phyloP scores from a whole-genome alignment of 2,113 vertebrate species.

The Drymodes brunneopygia region DNA sequence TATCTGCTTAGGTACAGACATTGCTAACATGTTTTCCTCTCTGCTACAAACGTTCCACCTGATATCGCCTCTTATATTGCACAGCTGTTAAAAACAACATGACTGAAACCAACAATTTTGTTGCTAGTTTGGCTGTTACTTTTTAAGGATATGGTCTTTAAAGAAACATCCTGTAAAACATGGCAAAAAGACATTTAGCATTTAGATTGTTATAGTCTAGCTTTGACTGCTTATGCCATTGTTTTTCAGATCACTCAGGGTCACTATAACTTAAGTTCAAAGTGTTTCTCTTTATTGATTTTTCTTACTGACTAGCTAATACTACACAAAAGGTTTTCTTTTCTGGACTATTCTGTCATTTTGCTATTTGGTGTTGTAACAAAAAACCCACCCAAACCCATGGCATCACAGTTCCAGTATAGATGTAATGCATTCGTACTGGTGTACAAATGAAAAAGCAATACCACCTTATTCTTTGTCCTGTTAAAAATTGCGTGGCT shows the following conservation, averaged over 20 bases:
- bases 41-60: neutral
- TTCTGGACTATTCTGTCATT: neutral
- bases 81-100: neutral
- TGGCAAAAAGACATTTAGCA: neutral
- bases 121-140: neutral
- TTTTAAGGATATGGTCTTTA: neutral
- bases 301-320: neutral
- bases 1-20: neutral
- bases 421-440: neutral
- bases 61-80: neutral
- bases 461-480: neutral
- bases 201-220: neutral
- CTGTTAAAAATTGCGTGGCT: neutral
- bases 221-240: neutral
- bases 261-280: neutral
- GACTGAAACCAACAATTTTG: neutral
- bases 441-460: neutral
- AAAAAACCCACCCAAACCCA: accelerated
- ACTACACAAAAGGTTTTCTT: accelerated
- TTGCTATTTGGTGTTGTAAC: neutral
- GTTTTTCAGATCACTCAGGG: neutral
- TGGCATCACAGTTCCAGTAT: neutral
- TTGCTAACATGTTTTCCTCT: neutral
- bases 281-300: neutral
- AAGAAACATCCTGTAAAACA: neutral